Base-by-base conservation (phyloP, 2,888 invertebrate species). In the Amiota communis region DNA sequence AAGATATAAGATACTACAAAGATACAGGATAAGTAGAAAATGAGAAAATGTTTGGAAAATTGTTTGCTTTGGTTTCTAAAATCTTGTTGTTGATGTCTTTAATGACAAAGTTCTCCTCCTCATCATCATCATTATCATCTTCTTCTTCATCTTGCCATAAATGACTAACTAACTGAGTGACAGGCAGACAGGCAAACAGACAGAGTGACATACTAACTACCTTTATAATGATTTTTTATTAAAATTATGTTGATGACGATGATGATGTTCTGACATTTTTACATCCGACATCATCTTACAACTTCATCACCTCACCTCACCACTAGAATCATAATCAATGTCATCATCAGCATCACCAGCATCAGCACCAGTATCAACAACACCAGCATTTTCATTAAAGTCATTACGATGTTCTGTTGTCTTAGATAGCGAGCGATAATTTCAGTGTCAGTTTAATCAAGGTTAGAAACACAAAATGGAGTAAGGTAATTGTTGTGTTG, bases 131-230 rank as follows among this genome's bases (percentile, higher is more conserved):
- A 2, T 36, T 6, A 2, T 36, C 2, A 36, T 36, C 36, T 76
- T 78, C 76, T 70, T 64, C 64, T 71, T 20, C 56, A 36, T 4
- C 8, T 57, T 72, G 61, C 75, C 75, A 47, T 51, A 72, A 77
- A 77, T 79, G 48, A 75, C 77, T 75, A 71, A 73, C 74, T 75
- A 71, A 77, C 57, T 36, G 36, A 36, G 36, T 36, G 36, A 36
- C 36, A 57, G 36, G 56, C 46, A 69, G 23, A 12, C 10, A 69
- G 56, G 48, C 8, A 51, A 23, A 68, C 13, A 64, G 64, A 65
- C 8, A 65, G 47, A 36, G 36, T 36, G 36, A 36, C 6, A 36
- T 0, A 36, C 36, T 6, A 36, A 36, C 36, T 36, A 36, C 36
- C 36, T 36, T 36, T 6, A 36, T 36, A 36, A 36, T 36, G 36